Base-by-base conservation (phyloP, 2,888 invertebrate species). In the Amiota communis region DNA sequence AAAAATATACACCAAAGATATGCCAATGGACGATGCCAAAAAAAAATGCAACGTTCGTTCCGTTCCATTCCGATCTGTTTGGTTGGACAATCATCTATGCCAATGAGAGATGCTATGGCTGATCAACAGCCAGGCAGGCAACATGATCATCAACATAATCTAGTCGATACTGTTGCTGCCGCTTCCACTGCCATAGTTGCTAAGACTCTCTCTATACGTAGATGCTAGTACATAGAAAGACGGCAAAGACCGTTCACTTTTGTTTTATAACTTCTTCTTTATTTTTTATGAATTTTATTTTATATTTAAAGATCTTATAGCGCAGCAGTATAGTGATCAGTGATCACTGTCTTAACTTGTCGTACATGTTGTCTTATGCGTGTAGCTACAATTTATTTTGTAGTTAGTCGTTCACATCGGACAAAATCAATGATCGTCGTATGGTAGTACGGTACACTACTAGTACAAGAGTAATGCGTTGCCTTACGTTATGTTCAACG, bases 301-400 rank as follows among this genome's bases (percentile, higher is more conserved):
- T 36, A 36, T 36, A 36, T 36, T 36, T 36, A 6, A 36, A 36
- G 36, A 36, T 36, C 36, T 36, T 36, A 36, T 36, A 36, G 36
- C 36, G 36, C 36, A 36, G 36, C 36, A 36, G 36, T 36, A 36
- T 36, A 36, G 11, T 47, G 67, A 61, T 74, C 68, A 72, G 77
- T 82, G 86, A 83, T 83, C 83, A 84, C 82, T 83, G 85, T 86
- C 86, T 83, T 84, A 86, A 85, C 85, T 84, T 84, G 83, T 84
- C 86, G 79, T 85, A 84, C 83, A 86, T 81, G 81, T 83, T 87
- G 86, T 86, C 82, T 80, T 83, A 81, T 88, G 88, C 87, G 84
- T 87, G 87, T 87, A 83, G 81, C 84, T 81, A 86, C 86, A 88
- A 85, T 85, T 87, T 86, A 87, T 86, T 87, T 86, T 82, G 67